These are phyloP conservation scores for Epistrophe grossulariae DNA, from an alignment of 2,888 invertebrate species.

Conservation along the genomic window DNA sequence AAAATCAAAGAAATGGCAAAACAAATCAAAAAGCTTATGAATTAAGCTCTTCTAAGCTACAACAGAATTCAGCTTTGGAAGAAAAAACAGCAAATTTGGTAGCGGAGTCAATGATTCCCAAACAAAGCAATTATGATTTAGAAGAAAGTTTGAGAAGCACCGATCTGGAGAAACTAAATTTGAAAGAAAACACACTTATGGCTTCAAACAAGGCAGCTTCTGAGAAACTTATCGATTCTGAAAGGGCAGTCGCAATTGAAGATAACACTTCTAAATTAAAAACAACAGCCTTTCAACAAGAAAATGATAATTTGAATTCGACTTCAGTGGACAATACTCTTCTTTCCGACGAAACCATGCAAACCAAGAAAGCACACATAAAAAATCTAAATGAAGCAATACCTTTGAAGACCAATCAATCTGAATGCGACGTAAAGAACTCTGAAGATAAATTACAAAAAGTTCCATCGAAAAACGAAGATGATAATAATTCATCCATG, in stretches of 20 bases:
- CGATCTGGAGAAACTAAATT: neutral
- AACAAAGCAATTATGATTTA: neutral
- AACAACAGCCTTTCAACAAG: neutral
- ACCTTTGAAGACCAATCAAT: neutral
- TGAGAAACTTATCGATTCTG: neutral
- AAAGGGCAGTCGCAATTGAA: neutral
- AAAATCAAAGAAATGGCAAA: neutral
- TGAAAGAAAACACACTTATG: neutral
- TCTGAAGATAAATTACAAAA: neutral
- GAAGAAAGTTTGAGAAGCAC: neutral
- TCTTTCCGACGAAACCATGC: neutral
- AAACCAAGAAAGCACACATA: neutral
- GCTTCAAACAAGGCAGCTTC: neutral
- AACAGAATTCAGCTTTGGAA: neutral
- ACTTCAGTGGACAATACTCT: neutral
- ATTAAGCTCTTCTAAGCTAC: neutral
- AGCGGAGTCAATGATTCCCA: neutral
- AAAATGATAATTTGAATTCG: neutral
- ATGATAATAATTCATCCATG: no score
- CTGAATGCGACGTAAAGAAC: neutral
- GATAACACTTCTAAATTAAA: neutral
- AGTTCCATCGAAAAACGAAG: neutral
- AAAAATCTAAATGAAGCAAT: neutral
- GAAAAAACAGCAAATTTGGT: neutral
- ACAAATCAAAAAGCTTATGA: neutral